Evolutionary conservation across 2,888 invertebrate species (phyloP).

Genomic region (Phyllotreta cruciferae): DNA sequence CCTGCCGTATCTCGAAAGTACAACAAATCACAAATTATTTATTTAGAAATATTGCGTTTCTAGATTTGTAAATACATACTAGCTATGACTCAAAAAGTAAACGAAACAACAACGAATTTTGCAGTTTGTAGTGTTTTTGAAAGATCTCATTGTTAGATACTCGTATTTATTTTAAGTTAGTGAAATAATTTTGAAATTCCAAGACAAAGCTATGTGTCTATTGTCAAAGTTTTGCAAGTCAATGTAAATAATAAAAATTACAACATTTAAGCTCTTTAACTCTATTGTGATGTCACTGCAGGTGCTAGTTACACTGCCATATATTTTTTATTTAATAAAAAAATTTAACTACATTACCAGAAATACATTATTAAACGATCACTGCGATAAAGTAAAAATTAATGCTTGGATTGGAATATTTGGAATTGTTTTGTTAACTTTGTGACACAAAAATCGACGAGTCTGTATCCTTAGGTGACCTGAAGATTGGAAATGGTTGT

Average conservation of each 20-base stretch:
- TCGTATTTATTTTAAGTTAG: background rate
- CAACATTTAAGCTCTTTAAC: too few species aligned
- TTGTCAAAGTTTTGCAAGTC: background rate
- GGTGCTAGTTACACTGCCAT: too few species aligned
- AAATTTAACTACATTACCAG: background rate
- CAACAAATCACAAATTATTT: conserved; percentile 50
- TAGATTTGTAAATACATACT: conserved; percentile 33
- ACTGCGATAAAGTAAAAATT: background rate
- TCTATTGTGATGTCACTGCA: too few species aligned
- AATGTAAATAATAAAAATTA: too few species aligned
- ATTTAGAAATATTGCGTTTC: conserved; percentile 36
- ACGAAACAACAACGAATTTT: conserved; percentile 37
- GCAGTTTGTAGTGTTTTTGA: conserved; percentile 29
- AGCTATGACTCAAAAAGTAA: conserved; percentile 38
- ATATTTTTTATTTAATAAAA: background rate
- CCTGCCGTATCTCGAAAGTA: conserved; percentile 54
- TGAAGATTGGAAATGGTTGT: conserved; percentile 43
- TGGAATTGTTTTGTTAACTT: conserved; percentile 19
- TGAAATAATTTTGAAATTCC: conserved; percentile 15
- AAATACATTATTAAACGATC: background rate
- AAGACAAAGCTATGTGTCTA: background rate
- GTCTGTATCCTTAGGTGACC: conserved; percentile 33
- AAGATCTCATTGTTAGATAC: conserved; percentile 34
- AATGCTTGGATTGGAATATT: background rate
- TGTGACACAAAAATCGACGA: conserved; percentile 24